Conservation (phyloP, 2,113 vertebrate genomes). For the Mesembrinibis cayennensis region DNA sequence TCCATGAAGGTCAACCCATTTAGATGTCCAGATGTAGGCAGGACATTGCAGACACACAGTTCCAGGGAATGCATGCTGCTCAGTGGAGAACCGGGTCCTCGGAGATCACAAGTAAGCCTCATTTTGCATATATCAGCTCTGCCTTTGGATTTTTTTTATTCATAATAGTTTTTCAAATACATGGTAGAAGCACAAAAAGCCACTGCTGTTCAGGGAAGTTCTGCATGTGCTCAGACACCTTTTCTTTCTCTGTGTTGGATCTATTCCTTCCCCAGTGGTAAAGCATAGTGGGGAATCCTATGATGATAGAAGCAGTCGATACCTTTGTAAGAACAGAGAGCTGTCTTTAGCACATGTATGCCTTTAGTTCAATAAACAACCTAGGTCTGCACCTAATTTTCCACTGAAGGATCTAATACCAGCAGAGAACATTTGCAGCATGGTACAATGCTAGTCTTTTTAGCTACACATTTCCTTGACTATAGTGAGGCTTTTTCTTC, state of each 20-base stretch:
- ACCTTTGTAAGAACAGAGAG: conserved; percentile 49
- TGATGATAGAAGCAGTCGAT: conserved; percentile 44
- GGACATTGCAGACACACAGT: background rate
- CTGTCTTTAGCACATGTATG: background rate
- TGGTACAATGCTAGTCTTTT: background rate
- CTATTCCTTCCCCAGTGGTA: conserved; percentile 51
- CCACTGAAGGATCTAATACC: background rate
- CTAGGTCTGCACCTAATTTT: conserved; percentile 42
- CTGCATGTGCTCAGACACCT: conserved; percentile 21
- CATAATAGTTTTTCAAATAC: conserved; percentile 2
- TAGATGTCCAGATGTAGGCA: background rate
- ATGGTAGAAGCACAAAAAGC: conserved; percentile 23
- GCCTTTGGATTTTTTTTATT: background rate
- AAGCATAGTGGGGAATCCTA: conserved; percentile 26
- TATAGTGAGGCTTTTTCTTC: background rate
- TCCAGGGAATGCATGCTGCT: background rate
- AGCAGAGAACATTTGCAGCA: conserved; percentile 18
- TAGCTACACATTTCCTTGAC: background rate
- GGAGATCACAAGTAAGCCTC: background rate
- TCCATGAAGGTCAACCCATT: background rate
- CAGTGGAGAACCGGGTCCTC: background rate
- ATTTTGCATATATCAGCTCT: conserved; percentile 13
- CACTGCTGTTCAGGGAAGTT: conserved; percentile 54
- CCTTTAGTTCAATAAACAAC: conserved; percentile 62
- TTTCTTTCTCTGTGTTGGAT: conserved; percentile 49